Conservation (phyloP, 1,140 invertebrate genomes). For the Papilio xuthus region DNA sequence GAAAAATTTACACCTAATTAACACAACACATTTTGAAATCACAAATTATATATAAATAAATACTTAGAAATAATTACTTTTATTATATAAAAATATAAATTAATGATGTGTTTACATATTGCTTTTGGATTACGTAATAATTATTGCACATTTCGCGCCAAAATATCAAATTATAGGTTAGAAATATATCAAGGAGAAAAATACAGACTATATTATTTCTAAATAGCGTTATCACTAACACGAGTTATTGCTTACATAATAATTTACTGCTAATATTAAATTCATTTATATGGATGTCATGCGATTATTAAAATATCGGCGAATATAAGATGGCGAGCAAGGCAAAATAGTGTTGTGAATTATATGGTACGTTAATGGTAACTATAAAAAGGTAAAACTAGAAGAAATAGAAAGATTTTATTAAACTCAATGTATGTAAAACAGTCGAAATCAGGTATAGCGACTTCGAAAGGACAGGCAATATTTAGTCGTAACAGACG, state of each 20-base stretch:
- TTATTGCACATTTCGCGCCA: slow-evolving; percentile 63
- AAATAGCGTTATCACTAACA: slow-evolving; percentile 77
- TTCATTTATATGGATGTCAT: slow-evolving; percentile 67
- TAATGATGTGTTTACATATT: slow-evolving; percentile 73
- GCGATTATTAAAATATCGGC: slow-evolving; percentile 13
- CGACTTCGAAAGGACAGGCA: too few species aligned
- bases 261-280: slow-evolving; percentile 64
- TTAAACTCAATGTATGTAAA: too few species aligned
- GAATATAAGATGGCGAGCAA: background rate
- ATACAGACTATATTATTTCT: slow-evolving; percentile 48
- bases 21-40: background rate
- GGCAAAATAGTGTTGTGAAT: background rate
- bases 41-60: slow-evolving; percentile 28
- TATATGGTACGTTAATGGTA: slow-evolving; percentile 4
- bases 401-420: too few species aligned
- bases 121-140: slow-evolving; percentile 63
- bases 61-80: slow-evolving; percentile 27
- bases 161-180: slow-evolving; percentile 40
- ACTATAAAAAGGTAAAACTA: background rate
- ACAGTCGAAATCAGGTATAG: too few species aligned
- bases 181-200: slow-evolving; percentile 44
- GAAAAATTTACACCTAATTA: slow-evolving; percentile 53
- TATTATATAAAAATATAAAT: slow-evolving; percentile 47
- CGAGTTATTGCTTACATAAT: slow-evolving; percentile 73
- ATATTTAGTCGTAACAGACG: too few species aligned